Evolutionary conservation across 2,888 invertebrate species (phyloP).

Genomic region (Campaea margaritaria): DNA sequence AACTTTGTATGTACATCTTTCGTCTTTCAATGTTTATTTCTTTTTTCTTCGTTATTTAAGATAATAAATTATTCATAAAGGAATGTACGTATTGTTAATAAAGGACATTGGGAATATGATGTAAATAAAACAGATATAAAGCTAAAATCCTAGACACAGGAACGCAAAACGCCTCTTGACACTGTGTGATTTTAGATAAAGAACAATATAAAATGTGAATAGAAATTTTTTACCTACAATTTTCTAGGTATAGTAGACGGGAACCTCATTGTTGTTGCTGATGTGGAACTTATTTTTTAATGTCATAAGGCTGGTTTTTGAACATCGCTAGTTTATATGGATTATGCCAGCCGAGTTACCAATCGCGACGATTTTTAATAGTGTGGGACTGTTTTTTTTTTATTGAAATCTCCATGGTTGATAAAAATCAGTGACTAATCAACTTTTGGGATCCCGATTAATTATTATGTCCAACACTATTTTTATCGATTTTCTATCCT

Average conservation of each 20-base stretch:
- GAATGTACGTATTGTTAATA: conserved; percentile 68
- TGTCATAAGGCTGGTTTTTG: conserved; percentile 39
- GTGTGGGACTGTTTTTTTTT: conserved; percentile 5
- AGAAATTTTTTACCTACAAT: conserved; percentile 78
- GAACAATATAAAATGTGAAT: conserved; percentile 68
- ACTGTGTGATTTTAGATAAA: conserved; percentile 67
- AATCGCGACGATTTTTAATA: conserved; percentile 22
- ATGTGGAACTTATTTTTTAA: conserved; percentile 36
- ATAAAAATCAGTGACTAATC: conserved; percentile 1
- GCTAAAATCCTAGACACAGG: conserved; percentile 70
- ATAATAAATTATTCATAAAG: conserved; percentile 71
- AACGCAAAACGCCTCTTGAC: conserved; percentile 66
- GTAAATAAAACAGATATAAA: conserved; percentile 54
- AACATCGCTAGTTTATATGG: conserved; percentile 27
- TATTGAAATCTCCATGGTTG: conserved; percentile 18
- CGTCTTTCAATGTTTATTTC: conserved; percentile 58
- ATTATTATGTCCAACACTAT: background rate
- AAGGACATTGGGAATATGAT: conserved; percentile 63
- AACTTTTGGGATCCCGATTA: conserved; percentile 5
- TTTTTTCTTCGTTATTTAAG: conserved; percentile 64
- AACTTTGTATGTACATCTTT: conserved; percentile 54
- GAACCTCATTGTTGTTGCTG: conserved; percentile 65
- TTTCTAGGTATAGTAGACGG: conserved; percentile 71
- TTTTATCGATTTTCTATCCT: background rate
- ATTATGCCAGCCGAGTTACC: conserved; percentile 25